These are phyloP conservation scores for Bicyclus anynana DNA, from an alignment of 1,140 invertebrate genomes.

Conservation along the genomic window DNA sequence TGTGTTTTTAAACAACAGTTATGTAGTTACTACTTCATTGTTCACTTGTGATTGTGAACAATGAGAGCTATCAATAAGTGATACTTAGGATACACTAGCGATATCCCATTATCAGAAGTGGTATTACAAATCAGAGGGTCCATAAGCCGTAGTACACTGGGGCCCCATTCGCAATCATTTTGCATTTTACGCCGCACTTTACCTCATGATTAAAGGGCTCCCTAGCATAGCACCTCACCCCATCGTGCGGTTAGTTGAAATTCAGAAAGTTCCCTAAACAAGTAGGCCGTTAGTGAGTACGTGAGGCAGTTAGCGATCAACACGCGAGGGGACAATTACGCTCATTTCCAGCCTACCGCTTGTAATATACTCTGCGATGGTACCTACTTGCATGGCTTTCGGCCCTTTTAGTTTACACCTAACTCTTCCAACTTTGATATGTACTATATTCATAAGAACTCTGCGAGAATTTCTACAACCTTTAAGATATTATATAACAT, in stretches of 20 bases:
- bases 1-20: no score
- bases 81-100: no score
- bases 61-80: no score
- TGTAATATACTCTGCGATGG: neutral
- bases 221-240: neutral
- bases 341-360: conserved; percentile 22
- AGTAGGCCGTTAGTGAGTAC: conserved; percentile 15
- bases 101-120: no score
- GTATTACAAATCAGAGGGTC: no score
- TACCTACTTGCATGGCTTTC: neutral
- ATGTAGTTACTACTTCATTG: no score
- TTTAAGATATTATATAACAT: no score
- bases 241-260: conserved; percentile 16
- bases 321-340: conserved; percentile 33
- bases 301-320: conserved; percentile 11
- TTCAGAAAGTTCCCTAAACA: conserved; percentile 19
- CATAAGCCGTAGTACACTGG: neutral
- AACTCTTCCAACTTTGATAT: no score
- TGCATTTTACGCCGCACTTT: conserved; percentile 1
- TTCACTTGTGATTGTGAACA: no score
- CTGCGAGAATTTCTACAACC: no score
- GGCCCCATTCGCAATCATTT: neutral
- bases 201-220: conserved; percentile 10
- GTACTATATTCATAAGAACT: no score
- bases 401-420: neutral